Percentiles rank a stretch among this genome's conserved stretches.
Conservation (phyloP, 2,797 vertebrate genomes). For the Schizopygopsis malacanthus region DNA sequence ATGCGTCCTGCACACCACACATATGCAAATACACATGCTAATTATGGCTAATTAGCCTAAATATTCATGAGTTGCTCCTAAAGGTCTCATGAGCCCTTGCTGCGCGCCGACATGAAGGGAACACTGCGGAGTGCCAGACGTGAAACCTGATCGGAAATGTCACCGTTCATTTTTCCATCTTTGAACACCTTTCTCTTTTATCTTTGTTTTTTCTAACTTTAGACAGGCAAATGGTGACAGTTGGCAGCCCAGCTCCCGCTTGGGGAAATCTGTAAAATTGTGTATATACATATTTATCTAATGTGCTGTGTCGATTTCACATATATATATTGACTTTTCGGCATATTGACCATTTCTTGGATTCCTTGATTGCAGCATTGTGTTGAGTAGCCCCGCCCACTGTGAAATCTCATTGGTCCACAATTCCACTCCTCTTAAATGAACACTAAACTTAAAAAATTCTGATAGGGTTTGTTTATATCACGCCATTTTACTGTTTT, state of each 20-base stretch:
- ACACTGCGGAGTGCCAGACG: constrained; percentile 27
- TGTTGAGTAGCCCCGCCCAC: not conserved
- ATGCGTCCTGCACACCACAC: constrained; percentile 71
- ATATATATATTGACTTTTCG: not conserved
- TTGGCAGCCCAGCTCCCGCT: not conserved
- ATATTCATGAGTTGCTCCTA: constrained; percentile 79
- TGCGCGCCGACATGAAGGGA: constrained; percentile 59
- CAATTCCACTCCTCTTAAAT: not conserved
- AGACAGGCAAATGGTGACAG: not conserved
- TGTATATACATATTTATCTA: not conserved
- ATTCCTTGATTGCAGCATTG: not conserved
- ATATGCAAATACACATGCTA: constrained; percentile 80
- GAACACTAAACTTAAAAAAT: not conserved
- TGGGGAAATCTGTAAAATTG: not conserved
- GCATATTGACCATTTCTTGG: not conserved
- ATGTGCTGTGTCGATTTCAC: not conserved
- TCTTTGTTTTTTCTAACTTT: not conserved
- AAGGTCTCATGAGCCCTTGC: constrained; percentile 54
- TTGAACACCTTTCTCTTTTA: constrained; percentile 28
- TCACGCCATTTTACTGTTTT: not conserved
- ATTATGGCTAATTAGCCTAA: constrained; percentile 77
- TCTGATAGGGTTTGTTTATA: not conserved
- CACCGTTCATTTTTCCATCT: constrained; percentile 23
- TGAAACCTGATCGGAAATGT: constrained; percentile 36
- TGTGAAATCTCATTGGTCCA: not conserved